Base-by-base conservation (phyloP, 2,113 vertebrate genomes). In the Bubo blakistoni region DNA sequence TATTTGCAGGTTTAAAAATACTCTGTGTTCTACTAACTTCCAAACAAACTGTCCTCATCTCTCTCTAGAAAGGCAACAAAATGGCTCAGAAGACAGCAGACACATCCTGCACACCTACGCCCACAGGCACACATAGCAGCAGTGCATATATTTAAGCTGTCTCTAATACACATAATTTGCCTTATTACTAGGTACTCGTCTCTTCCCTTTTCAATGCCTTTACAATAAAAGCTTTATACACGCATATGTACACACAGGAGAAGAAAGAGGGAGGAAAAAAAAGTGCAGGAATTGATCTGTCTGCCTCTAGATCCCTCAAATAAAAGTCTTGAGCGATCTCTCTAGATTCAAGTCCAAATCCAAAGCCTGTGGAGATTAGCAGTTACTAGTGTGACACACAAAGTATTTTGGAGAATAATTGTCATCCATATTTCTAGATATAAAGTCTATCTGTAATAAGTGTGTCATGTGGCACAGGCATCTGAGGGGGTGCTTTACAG, bases 121-220 rank as follows among this genome's bases (percentile, higher is more conserved):
- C 95, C 44, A 93, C 94, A 58, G 88, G 92, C 49, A 4, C 81
- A 51, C 94, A 77, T 86, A 95, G 84, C 95, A 94, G 77, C 91
- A 70, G 1, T 92, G 83, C 85, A 63, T 95, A 51, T 92, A 97
- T 81, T 97, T 96, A 82, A 94, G 94, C 93, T 97, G 96, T 96
- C 93, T 94, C 95, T 94, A 93, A 96, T 79, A 97, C 79, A 82
- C 80, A 72, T 86, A 86, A 88, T 98, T 97, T 96, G 83, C 93
- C 80, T 95, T 76, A 81, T 91, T 78, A 89, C 67, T 88, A 80
- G 94, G 81, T 93, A 90, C 78, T 97, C 25, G 26, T 95, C 92
- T 94, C 90, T 96, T 87, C 82, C 11, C 52, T 81, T 89, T 70
- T 16, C 59, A 59, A 2, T 38, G 71, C 24, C 36, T 88, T 74